Conservation (phyloP, 2,888 invertebrate genomes). For the Leptarthrus brevirostris region DNA sequence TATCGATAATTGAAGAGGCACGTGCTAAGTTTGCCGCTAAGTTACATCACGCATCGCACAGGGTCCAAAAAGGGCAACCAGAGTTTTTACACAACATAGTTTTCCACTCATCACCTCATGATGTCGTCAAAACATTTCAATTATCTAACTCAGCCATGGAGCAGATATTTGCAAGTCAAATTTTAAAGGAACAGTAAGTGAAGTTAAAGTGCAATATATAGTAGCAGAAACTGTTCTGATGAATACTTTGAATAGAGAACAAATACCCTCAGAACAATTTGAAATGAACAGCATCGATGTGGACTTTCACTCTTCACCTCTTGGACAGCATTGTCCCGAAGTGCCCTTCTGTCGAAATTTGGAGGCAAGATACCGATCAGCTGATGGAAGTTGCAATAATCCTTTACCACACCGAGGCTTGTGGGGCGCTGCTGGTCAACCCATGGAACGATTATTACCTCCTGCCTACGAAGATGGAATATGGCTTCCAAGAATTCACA, state of each 20-base stretch:
- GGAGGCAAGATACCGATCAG: slow-evolving; percentile 73
- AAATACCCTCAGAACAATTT: slow-evolving; percentile 62
- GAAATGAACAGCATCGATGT: slow-evolving; percentile 62
- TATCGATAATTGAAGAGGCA: slow-evolving; percentile 61
- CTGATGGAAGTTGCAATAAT: slow-evolving; percentile 90
- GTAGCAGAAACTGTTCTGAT: neutral
- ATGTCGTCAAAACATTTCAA: slow-evolving; percentile 66
- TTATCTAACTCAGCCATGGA: slow-evolving; percentile 68
- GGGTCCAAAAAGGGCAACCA: slow-evolving; percentile 64
- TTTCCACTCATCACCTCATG: slow-evolving; percentile 62
- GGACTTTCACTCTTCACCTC: slow-evolving; percentile 60
- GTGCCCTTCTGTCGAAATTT: slow-evolving; percentile 67
- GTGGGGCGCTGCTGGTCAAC: slow-evolving; percentile 78
- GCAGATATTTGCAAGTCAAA: slow-evolving; percentile 69
- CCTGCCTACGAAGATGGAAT: slow-evolving; percentile 76
- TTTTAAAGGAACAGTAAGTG: slow-evolving; percentile 67
- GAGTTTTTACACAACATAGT: slow-evolving; percentile 64
- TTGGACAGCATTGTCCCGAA: slow-evolving; percentile 62
- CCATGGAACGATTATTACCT: slow-evolving; percentile 75
- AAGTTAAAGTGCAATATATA: neutral
- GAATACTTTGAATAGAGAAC: slow-evolving; percentile 25
- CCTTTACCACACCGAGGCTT: slow-evolving; percentile 61
- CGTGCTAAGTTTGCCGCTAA: slow-evolving; percentile 64
- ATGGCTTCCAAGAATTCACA: slow-evolving; percentile 62
- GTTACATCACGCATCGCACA: slow-evolving; percentile 62